Evolutionary conservation across 2,888 invertebrate genomes (phyloP), one percentile per base, ranked within the genome.

Genomic region (Phrixothrix hirtus): DNA sequence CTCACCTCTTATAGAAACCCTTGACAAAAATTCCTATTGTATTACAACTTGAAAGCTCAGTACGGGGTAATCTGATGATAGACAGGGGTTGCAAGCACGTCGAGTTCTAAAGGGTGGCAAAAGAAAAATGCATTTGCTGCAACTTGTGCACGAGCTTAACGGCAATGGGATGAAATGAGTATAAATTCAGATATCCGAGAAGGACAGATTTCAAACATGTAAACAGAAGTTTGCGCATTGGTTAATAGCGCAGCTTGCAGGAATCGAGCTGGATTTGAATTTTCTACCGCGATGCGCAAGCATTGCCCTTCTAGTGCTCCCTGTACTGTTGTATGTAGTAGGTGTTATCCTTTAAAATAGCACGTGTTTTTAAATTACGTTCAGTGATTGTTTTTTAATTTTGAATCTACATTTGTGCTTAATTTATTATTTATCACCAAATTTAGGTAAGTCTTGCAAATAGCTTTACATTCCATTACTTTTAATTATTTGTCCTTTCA

Each of bases 201-300:
- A 50, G 39, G 48, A 55, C 27, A 45, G 36, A 42, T 25, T 38
- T 48, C 35, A 31, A 41, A 14, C 44, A 45, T 47, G 59, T 62
- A 62, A 64, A 62, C 60, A 62, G 37, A 55, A 53, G 45, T 43
- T 42, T 64, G 64, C 62, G 64, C 62, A 27, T 15, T 31, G 44
- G 27, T 35, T 29, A 6, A 34, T 27, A 26, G 61, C 64, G 64
- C 64, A 64, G 60, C 62, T 58, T 55, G 54, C 49, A 57, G 57
- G 55, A 62, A 62, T 64, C 59, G 64, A 63, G 64, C 62, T 56
- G 59, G 53, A 54, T 64, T 64, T 64, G 59, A 62, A 63, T 59
- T 55, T 64, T 61, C 52, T 56, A 56, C 50, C 54, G 58, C 57
- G 63, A 53, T 55, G 56, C 60, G 57, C 54, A 45, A 51, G 46